A percentile compares a stretch with the other conserved stretches of the same genome.
Evolutionary conservation across 1,140 invertebrate species (phyloP).

Genomic region (Drosophila kepulauana): DNA sequence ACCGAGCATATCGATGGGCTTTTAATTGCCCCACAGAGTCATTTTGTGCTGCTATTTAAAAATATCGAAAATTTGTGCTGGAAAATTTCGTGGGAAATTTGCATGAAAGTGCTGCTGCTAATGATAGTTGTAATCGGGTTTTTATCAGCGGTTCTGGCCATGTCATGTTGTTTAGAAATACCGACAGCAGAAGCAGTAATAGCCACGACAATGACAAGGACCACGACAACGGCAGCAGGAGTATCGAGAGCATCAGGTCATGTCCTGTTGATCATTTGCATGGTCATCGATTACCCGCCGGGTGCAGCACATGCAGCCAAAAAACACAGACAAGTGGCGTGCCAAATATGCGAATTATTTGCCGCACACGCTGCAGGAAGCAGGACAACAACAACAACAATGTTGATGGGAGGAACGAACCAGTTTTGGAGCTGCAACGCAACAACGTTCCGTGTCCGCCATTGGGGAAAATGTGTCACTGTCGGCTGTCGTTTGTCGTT

Average conservation of each 20-base stretch:
- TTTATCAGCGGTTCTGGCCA: constrained; percentile 50
- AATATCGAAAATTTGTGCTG: not conserved
- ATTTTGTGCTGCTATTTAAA: constrained; percentile 11
- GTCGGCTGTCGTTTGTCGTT: constrained; percentile 38
- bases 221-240: not conserved
- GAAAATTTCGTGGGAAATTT: not conserved
- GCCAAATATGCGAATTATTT: constrained; percentile 83
- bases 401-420: not conserved
- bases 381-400: constrained; percentile 34
- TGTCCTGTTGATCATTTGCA: constrained; percentile 73
- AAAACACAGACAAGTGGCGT: constrained; percentile 72
- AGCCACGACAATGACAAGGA: too few relatives aligned
- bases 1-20: constrained; percentile 9
- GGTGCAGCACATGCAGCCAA: constrained; percentile 46
- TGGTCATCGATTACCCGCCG: constrained; percentile 69
- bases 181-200: constrained; percentile 1
- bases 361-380: constrained; percentile 52
- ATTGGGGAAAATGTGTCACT: constrained; percentile 66
- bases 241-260: not conserved
- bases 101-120: constrained; percentile 39
- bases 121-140: constrained; percentile 72
- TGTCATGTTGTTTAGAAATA: constrained; percentile 70
- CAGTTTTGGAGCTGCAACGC: not conserved
- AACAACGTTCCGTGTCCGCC: constrained; percentile 17
- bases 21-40: constrained; percentile 42